phyloP scores from a whole-genome alignment of 2,888 invertebrate genomes.

The Leptopilina syphax region DNA sequence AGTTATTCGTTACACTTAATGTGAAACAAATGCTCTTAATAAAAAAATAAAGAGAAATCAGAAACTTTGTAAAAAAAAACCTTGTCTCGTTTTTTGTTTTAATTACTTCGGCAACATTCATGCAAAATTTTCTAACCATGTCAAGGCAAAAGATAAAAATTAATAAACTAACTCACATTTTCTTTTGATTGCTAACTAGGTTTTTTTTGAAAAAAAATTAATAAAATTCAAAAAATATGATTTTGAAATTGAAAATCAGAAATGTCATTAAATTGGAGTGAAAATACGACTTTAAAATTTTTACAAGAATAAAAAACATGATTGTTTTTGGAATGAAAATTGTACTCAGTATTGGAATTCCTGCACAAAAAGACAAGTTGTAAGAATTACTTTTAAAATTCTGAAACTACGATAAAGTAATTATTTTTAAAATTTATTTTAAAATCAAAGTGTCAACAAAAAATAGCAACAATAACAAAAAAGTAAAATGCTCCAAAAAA shows the following conservation, averaged over 20 bases:
- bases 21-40: slow-evolving; percentile 5
- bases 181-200: not conserved
- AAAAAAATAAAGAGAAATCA: not conserved
- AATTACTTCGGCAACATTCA: slow-evolving; percentile 17
- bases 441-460: slow-evolving; percentile 58
- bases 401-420: too few species aligned
- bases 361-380: slow-evolving; percentile 58
- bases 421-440: too few species aligned
- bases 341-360: slow-evolving; percentile 59
- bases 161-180: slow-evolving; percentile 4
- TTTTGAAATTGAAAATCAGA: slow-evolving; percentile 37
- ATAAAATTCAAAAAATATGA: slow-evolving; percentile 16
- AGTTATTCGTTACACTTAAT: not conserved
- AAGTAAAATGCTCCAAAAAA: slow-evolving; percentile 56
- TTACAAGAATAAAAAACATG: slow-evolving; percentile 62
- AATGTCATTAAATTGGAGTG: slow-evolving; percentile 64
- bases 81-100: slow-evolving; percentile 2
- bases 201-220: not conserved
- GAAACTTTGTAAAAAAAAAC: not conserved
- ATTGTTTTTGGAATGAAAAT: slow-evolving; percentile 67
- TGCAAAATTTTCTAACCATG: slow-evolving; percentile 16
- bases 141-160: not conserved
- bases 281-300: slow-evolving; percentile 58
- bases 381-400: slow-evolving; percentile 57
- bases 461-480: slow-evolving; percentile 61